Evolutionary conservation across 2,113 vertebrate species (phyloP).

Genomic region (Pelvicachromis taeniatus): DNA sequence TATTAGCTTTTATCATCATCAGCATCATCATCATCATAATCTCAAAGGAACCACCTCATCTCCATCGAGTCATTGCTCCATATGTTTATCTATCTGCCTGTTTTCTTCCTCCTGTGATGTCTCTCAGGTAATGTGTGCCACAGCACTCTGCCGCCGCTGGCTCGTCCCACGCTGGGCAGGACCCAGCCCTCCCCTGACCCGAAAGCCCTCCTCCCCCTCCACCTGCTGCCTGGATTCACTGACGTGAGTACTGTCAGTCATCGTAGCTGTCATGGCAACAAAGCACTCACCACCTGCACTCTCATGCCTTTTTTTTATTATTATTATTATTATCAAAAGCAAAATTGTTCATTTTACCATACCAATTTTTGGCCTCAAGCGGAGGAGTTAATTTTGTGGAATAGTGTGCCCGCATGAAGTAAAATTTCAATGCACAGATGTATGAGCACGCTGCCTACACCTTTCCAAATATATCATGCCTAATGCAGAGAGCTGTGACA

Average conservation of each 20-base stretch:
- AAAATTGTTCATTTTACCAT: background rate
- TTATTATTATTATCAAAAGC: background rate
- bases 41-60: background rate
- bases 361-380: background rate
- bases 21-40: background rate
- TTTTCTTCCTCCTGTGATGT: background rate
- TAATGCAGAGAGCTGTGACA: conserved; percentile 51
- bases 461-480: conserved; percentile 59
- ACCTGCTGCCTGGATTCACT: conserved; percentile 53
- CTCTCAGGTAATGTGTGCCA: conserved; percentile 58
- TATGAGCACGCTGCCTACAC: conserved; percentile 42
- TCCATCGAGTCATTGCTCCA: background rate
- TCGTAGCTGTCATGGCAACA: background rate
- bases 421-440: conserved; percentile 28
- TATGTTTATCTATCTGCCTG: conserved; percentile 1
- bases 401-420: background rate
- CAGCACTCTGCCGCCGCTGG: conserved; percentile 23
- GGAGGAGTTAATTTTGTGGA: background rate
- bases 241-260: conserved; percentile 56
- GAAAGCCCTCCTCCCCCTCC: conserved; percentile 50
- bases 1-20: background rate
- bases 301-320: background rate
- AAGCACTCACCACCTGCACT: background rate
- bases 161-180: conserved; percentile 38
- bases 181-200: conserved; percentile 32